phyloP scores from a whole-genome alignment of 23 tunicate genomes.

The Trididemnum clinides region DNA sequence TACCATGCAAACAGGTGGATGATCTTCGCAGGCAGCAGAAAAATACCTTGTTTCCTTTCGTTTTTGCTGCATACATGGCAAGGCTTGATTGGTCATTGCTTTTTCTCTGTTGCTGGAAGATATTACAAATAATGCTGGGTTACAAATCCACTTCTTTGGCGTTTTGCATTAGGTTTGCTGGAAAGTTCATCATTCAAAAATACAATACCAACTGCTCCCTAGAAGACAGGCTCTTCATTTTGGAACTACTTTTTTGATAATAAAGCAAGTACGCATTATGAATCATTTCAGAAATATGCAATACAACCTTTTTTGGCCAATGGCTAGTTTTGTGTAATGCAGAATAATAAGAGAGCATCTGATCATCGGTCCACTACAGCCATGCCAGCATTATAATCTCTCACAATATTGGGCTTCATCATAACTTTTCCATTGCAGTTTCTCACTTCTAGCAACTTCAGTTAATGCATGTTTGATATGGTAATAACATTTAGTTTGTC shows the following conservation, averaged over 20 bases:
- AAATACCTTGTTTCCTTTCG: not conserved
- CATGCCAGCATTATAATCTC: conserved; percentile 17
- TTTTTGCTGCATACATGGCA: conserved; percentile 10
- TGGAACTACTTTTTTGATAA: conserved; percentile 22
- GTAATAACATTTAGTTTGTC: conserved; percentile 1
- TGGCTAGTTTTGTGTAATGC: conserved; percentile 3
- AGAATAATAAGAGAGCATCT: conserved; percentile 13
- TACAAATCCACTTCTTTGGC: not conserved
- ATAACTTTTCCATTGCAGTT: conserved; percentile 13
- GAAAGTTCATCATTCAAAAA: conserved; percentile 1
- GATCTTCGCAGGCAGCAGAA: conserved; percentile 11
- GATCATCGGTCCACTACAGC: conserved; percentile 17
- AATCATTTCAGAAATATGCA: not conserved
- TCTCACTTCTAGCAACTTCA: conserved; percentile 18
- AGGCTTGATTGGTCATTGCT: not conserved
- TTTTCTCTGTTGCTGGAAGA: conserved; percentile 18
- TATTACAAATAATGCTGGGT: conserved; percentile 9
- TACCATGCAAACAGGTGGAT: conserved; percentile 15
- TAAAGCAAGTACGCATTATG: conserved; percentile 24
- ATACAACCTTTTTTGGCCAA: conserved; percentile 20
- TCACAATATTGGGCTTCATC: conserved; percentile 15
- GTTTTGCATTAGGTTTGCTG: conserved; percentile 11
- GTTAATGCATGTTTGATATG: conserved; percentile 1
- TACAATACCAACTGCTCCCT: conserved; percentile 12
- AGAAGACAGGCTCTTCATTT: conserved; percentile 22